Percentiles rank a stretch among this genome's conserved stretches.
Evolutionary conservation across 2,113 vertebrate species (phyloP).

Genomic region (Pedionomus torquatus): DNA sequence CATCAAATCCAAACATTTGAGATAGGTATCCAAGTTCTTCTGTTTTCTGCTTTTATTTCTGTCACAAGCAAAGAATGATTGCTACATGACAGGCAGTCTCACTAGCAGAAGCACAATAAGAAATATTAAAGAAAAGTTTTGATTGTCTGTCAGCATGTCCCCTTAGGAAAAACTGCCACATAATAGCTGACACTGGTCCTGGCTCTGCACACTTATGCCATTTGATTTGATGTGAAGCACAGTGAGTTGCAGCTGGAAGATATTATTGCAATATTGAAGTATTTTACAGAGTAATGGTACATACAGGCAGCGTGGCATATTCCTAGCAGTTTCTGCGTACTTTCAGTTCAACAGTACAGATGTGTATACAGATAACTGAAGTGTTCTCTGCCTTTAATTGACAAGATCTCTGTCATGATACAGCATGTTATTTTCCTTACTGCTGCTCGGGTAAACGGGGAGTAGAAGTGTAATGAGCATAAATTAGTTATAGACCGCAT

Average conservation of each 20-base stretch:
- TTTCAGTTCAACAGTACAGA: neutral
- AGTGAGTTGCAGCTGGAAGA: conserved; percentile 54
- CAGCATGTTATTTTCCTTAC: neutral
- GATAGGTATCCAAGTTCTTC: neutral
- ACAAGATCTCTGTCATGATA: neutral
- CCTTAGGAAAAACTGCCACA: conserved; percentile 62
- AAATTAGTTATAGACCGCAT: neutral
- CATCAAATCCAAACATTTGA: neutral
- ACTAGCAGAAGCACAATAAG: conserved; percentile 43
- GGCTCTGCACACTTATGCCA: conserved; percentile 1
- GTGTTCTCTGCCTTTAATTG: conserved; percentile 12
- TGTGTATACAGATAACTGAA: neutral
- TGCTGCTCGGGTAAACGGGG: neutral
- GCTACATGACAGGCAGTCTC: conserved; percentile 45
- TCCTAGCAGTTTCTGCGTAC: neutral
- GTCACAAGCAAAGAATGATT: conserved; percentile 31
- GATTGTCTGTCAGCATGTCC: conserved; percentile 48
- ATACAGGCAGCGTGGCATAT: neutral
- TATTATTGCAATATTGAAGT: conserved; percentile 57
- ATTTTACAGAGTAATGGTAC: conserved; percentile 19
- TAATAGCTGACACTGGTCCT: conserved; percentile 48
- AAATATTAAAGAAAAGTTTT: conserved; percentile 70
- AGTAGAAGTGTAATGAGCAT: neutral
- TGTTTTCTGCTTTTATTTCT: conserved; percentile 1
- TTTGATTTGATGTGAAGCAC: conserved; percentile 52